Evolutionary conservation across 2,888 invertebrate genomes (phyloP).

Genomic region (Seira sanloemensis): DNA sequence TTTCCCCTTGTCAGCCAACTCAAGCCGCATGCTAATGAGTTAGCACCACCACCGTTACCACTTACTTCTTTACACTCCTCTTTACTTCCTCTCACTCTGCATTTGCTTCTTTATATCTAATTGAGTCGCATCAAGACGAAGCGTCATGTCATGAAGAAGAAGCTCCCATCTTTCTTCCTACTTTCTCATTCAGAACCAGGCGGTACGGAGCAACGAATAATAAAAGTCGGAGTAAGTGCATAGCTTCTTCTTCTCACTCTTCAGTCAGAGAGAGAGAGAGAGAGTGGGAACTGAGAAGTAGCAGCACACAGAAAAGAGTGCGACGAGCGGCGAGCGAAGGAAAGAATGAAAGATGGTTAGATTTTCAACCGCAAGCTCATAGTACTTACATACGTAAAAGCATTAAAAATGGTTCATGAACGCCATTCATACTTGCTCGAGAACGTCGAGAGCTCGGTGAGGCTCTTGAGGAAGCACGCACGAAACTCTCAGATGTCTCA

Average conservation of each 20-base stretch:
- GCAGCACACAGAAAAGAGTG: no score
- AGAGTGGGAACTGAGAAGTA: neutral
- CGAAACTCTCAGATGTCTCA: constrained; percentile 11
- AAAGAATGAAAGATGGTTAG: constrained; percentile 57
- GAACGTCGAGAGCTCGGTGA: neutral
- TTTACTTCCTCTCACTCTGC: constrained; percentile 30
- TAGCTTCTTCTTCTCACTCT: no score
- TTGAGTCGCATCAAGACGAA: constrained; percentile 66
- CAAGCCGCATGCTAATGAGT: constrained; percentile 71
- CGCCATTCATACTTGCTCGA: constrained; percentile 21
- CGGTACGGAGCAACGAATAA: constrained; percentile 47
- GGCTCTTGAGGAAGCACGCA: constrained; percentile 12
- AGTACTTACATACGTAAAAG: constrained; percentile 24
- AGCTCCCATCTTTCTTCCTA: constrained; percentile 52
- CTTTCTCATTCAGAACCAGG: constrained; percentile 57
- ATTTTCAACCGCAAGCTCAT: constrained; percentile 56
- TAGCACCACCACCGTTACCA: constrained; percentile 63
- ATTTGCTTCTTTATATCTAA: constrained; percentile 54
- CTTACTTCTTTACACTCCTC: constrained; percentile 39
- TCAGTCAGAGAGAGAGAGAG: neutral
- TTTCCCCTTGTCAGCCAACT: constrained; percentile 70
- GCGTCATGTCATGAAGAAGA: constrained; percentile 60
- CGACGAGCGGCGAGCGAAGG: constrained; percentile 19
- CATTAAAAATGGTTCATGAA: constrained; percentile 44
- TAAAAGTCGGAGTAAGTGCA: constrained; percentile 29